A percentile compares a stretch with the other conserved stretches of the same genome.
Evolutionary conservation across 2,888 invertebrate species (phyloP).

Genomic region (Dichetophora obliterata): DNA sequence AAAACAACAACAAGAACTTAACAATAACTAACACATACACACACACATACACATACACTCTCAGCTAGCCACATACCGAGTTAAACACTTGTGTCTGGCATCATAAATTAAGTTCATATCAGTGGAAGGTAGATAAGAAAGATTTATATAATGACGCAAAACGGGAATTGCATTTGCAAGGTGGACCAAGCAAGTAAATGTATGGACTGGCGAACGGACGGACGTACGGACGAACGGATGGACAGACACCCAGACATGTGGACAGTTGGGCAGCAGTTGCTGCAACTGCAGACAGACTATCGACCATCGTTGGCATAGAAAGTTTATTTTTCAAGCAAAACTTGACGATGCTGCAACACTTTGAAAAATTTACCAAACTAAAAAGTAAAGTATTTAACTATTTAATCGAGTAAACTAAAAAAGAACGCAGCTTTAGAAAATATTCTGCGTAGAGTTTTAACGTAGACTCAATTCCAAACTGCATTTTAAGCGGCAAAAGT

Average conservation of each 20-base stretch:
- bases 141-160: conserved; percentile 43
- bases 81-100: conserved; percentile 41
- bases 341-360: too few species aligned
- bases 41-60: neutral
- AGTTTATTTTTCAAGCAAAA: too few species aligned
- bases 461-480: too few species aligned
- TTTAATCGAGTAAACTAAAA: too few species aligned
- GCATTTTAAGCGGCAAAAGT: too few species aligned
- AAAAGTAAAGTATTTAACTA: too few species aligned
- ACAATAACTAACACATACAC: neutral
- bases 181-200: conserved; percentile 26
- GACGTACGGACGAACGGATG: neutral
- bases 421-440: too few species aligned
- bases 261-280: conserved; percentile 1
- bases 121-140: conserved; percentile 46
- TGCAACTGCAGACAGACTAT: neutral
- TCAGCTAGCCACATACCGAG: too few species aligned
- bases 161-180: conserved; percentile 30
- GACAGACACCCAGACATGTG: neutral
- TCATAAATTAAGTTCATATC: conserved; percentile 50
- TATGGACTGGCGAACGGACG: neutral
- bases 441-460: too few species aligned
- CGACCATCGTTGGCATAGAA: too few species aligned
- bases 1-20: conserved; percentile 1
- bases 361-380: too few species aligned